Evolutionary conservation across 2,888 invertebrate species (phyloP).

Genomic region (Lasioglossum zephyrum): DNA sequence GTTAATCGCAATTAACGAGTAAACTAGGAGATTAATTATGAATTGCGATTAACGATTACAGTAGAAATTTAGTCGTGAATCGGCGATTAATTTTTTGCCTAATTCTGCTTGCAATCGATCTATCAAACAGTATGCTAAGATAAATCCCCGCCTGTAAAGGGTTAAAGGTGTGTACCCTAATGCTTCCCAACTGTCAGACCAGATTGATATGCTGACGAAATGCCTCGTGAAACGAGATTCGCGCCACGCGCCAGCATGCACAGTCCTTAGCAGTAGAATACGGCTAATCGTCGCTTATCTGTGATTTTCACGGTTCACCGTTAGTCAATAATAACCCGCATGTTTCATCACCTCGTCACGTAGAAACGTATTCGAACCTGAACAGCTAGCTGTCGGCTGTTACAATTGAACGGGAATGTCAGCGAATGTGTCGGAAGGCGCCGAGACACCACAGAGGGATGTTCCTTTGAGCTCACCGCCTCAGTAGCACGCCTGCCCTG

Average conservation of each 20-base stretch:
- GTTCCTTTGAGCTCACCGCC: slow-evolving; percentile 64
- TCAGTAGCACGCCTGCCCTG: slow-evolving; percentile 27
- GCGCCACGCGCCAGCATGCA: neutral
- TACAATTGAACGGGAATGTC: slow-evolving; percentile 13
- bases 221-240: neutral
- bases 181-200: neutral
- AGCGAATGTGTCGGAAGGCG: slow-evolving; percentile 27
- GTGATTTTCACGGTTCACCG: slow-evolving; percentile 22
- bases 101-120: too few species aligned
- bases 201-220: neutral
- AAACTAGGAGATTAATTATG: too few species aligned
- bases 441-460: slow-evolving; percentile 31
- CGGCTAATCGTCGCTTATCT: slow-evolving; percentile 33
- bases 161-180: neutral
- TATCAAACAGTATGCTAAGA: too few species aligned
- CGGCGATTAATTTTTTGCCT: too few species aligned
- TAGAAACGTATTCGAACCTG: neutral
- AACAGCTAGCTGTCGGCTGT: neutral
- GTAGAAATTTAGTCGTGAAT: too few species aligned
- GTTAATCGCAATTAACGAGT: too few species aligned
- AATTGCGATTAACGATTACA: too few species aligned
- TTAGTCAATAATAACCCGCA: slow-evolving; percentile 17
- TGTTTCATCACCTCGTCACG: slow-evolving; percentile 18
- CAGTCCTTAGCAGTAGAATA: neutral
- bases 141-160: neutral